Evolutionary conservation across 2,888 invertebrate species (phyloP).

Genomic region (Volucella zonaria): DNA sequence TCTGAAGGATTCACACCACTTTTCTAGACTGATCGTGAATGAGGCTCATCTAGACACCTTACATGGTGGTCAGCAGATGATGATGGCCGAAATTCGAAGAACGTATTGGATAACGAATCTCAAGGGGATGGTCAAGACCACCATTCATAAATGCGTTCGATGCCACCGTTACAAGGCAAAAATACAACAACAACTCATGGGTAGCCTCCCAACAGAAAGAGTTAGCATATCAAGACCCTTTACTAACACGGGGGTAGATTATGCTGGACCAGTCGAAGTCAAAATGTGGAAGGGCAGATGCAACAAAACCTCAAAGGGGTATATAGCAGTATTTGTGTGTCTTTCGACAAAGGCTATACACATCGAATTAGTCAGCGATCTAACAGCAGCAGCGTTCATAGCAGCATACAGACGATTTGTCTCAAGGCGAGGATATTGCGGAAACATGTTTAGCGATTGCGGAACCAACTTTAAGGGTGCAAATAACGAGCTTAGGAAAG

Average conservation of each 20-base stretch:
- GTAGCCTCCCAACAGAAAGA: constrained; percentile 8
- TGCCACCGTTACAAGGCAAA: neutral
- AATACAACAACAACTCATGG: constrained; percentile 8
- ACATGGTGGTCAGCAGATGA: constrained; percentile 9
- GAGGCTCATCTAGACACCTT: constrained; percentile 7
- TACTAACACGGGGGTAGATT: constrained; percentile 24
- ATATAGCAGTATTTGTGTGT: constrained; percentile 36
- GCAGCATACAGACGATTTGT: constrained; percentile 34
- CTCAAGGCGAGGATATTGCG: constrained; percentile 5
- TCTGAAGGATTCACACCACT: too few relatives aligned
- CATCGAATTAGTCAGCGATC: constrained; percentile 31
- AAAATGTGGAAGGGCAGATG: constrained; percentile 43
- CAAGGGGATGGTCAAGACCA: neutral
- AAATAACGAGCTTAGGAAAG: constrained; percentile 7
- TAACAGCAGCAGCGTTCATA: constrained; percentile 32
- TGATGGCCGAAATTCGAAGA: constrained; percentile 7
- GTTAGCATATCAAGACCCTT: neutral
- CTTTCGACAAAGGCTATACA: constrained; percentile 36
- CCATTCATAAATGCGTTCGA: neutral
- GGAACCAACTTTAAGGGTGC: constrained; percentile 34
- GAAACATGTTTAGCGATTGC: constrained; percentile 30
- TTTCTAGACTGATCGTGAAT: neutral
- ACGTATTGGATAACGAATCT: constrained; percentile 6
- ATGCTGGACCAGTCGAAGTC: constrained; percentile 33
- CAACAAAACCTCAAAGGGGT: constrained; percentile 38